phyloP scores from a whole-genome alignment of 2,797 vertebrate genomes.

The Neosilurus mollespiculum region DNA sequence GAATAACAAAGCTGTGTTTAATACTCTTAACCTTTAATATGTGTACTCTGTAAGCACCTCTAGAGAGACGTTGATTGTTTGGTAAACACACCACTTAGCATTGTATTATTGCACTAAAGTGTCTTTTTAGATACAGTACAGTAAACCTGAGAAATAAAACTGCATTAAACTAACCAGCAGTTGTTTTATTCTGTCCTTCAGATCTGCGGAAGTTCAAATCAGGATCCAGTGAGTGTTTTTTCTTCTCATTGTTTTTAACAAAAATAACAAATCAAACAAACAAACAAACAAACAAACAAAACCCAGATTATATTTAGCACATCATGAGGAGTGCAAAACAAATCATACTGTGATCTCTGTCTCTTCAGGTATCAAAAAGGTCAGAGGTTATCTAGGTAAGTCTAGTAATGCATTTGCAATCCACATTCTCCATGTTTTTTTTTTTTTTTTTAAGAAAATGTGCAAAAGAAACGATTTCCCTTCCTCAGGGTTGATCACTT shows the following conservation, averaged over 20 bases:
- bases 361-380: constrained; percentile 71
- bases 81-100: too few species aligned
- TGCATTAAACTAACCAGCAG: neutral
- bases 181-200: constrained; percentile 50
- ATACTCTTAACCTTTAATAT: too few species aligned
- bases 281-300: neutral
- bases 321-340: neutral
- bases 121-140: neutral
- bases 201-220: constrained; percentile 67
- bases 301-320: neutral
- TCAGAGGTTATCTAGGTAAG: constrained; percentile 71
- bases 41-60: too few species aligned
- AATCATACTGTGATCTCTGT: neutral
- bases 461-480: neutral
- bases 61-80: too few species aligned
- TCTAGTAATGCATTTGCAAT: neutral
- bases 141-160: neutral
- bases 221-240: neutral
- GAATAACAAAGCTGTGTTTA: too few species aligned
- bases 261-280: neutral
- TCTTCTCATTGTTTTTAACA: neutral
- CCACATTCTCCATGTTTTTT: too few species aligned
- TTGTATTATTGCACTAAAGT: neutral
- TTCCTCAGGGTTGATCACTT: neutral
- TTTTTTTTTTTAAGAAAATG: neutral